A percentile compares a stretch with the other conserved stretches of the same genome.
Conservation (phyloP, 2,888 invertebrate species). For the Lithophane ornitopus region DNA sequence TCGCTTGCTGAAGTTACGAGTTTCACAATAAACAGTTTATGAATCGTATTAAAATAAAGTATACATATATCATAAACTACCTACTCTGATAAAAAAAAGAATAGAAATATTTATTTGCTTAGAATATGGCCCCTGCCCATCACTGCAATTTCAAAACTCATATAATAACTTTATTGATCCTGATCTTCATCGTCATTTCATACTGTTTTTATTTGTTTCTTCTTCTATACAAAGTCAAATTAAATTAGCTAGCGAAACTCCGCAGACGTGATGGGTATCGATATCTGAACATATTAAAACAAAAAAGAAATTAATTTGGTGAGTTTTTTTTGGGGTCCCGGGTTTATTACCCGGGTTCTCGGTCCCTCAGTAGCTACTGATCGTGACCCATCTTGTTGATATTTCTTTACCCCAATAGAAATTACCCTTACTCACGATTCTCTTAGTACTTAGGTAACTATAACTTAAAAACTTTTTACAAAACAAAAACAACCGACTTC, state of each 20-base stretch:
- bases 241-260: no score
- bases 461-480: no score
- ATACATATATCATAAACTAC: no score
- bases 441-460: neutral
- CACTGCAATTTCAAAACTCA: no score
- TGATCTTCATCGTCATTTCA: neutral
- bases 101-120: neutral
- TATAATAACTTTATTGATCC: no score
- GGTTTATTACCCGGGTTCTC: neutral
- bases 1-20: neutral
- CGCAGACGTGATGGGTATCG: no score
- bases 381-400: neutral
- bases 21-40: neutral
- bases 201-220: neutral
- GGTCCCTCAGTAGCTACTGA: neutral
- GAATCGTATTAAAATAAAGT: neutral
- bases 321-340: no score
- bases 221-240: neutral
- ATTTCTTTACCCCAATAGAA: neutral
- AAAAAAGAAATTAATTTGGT: no score
- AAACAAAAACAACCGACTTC: no score
- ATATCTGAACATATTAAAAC: no score
- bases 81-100: no score
- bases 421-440: neutral
- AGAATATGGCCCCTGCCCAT: neutral